Evolutionary conservation across 2,797 vertebrate species (phyloP), one percentile per base, ranked within the genome.

Genomic region (Chloroceryle inda): DNA sequence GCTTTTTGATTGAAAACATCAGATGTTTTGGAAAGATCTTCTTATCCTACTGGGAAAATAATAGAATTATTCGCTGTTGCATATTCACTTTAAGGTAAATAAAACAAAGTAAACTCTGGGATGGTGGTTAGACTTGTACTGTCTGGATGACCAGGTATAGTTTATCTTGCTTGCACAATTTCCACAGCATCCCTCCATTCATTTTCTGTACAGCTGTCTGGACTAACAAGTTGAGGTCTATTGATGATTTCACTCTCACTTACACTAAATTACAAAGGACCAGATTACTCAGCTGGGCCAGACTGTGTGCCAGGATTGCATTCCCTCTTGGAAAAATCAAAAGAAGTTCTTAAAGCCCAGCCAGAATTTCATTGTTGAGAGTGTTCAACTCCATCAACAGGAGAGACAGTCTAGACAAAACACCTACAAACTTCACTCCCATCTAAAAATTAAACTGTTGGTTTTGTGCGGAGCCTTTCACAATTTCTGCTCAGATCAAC

Each of bases 331-430:
- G 74, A 85, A 92, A 92, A 92, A 94, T 92, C 92, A 96, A 95
- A 96, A 80, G 66, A 67, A 87, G 52, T 21, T 91, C 96, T 96
- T 91, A 94, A 94, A 95, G 93, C 52, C 68, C 78, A 94, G 91
- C 52, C 95, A 95, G 91, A 61, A 80, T 94, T 64, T 91, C 84
- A 80, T 85, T 92, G 78, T 68, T 91, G 88, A 52, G 88, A 97
- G 93, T 77, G 78, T 95, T 85, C 82, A 85, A 11, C 72, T 85
- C 93, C 91, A 96, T 95, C 94, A 97, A 94, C 95, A 96, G 87
- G 64, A 89, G 82, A 96, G 49, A 61, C 87, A 92, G 94, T 94
- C 96, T 94, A 96, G 95, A 94, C 93, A 94, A 91, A 93, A 94
- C 94, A 96, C 91, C 87, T 96, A 96, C 92, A 95, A 95, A 91